Evolutionary conservation across 2,797 vertebrate species (phyloP).

Genomic region (Propithecus deckenii): DNA sequence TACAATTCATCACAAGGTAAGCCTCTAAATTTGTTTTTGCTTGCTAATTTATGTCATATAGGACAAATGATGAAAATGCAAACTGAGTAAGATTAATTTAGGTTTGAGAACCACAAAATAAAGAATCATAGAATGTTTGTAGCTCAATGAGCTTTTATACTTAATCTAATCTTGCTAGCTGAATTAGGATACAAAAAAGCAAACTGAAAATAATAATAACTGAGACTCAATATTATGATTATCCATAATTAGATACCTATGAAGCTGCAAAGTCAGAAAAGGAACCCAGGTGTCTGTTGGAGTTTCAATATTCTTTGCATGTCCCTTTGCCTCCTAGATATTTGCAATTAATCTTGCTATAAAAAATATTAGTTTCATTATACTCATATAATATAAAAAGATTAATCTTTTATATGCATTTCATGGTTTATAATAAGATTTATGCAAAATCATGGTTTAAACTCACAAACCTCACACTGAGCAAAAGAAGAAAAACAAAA

Average conservation of each 20-base stretch:
- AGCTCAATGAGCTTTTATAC: not conserved
- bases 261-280: not conserved
- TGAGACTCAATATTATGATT: not conserved
- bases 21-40: not conserved
- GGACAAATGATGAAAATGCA: slow-evolving; percentile 1
- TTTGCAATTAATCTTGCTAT: not conserved
- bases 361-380: not conserved
- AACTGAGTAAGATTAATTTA: not conserved
- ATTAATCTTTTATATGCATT: not conserved
- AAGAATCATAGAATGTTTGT: slow-evolving; percentile 15
- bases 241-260: not conserved
- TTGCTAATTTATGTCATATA: not conserved
- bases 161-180: not conserved
- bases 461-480: not conserved
- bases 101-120: not conserved
- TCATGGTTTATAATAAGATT: not conserved
- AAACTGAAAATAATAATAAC: slow-evolving; percentile 16
- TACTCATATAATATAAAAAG: not conserved
- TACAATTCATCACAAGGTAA: not conserved
- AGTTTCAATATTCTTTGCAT: not conserved
- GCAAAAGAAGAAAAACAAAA: not conserved
- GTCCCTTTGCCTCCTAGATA: not conserved
- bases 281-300: fast-evolving
- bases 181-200: not conserved
- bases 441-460: not conserved